A percentile compares a stretch with the other conserved stretches of the same genome.
These are phyloP conservation scores for Percina caprodes DNA, from an alignment of 2,113 vertebrate genomes.

Conservation along the genomic window DNA sequence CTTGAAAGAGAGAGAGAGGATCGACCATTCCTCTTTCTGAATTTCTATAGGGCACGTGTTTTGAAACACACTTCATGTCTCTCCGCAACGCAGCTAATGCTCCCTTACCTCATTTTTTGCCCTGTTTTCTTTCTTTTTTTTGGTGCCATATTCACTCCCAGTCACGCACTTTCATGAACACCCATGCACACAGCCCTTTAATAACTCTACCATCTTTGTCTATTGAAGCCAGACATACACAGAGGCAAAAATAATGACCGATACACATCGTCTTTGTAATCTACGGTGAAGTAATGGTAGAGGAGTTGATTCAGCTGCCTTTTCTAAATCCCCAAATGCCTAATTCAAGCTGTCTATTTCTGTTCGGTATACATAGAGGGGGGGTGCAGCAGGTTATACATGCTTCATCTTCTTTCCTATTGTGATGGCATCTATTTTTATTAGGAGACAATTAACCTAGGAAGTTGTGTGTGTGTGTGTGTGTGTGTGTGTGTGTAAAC, in stretches of 20 bases:
- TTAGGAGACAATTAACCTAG: conserved; percentile 14
- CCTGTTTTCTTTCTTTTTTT: conserved; percentile 32
- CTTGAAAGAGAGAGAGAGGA: conserved; percentile 49
- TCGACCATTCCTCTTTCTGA: conserved; percentile 42
- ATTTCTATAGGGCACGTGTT: conserved; percentile 50
- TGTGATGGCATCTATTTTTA: conserved; percentile 20
- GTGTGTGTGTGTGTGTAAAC: conserved; percentile 7
- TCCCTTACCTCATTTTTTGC: conserved; percentile 49
- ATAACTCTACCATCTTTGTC: conserved; percentile 69
- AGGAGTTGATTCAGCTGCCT: conserved; percentile 72
- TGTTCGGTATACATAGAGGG: conserved; percentile 18
- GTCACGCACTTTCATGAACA: conserved; percentile 19
- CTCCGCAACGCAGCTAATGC: conserved; percentile 48
- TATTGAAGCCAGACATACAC: conserved; percentile 57
- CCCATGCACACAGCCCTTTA: conserved; percentile 41
- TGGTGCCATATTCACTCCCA: conserved; percentile 43
- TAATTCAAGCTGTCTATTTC: conserved; percentile 43
- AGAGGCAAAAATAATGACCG: conserved; percentile 77
- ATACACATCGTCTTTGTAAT: conserved; percentile 79
- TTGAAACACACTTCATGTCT: conserved; percentile 62
- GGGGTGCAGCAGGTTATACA: conserved; percentile 20
- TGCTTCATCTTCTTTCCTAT: conserved; percentile 22
- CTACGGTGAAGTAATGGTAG: conserved; percentile 62
- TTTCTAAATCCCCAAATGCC: conserved; percentile 49
- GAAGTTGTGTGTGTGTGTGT: conserved; percentile 12